These are phyloP conservation scores for Galeopterus variegatus DNA, from an alignment of 2,113 vertebrate genomes.

Conservation along the genomic window DNA sequence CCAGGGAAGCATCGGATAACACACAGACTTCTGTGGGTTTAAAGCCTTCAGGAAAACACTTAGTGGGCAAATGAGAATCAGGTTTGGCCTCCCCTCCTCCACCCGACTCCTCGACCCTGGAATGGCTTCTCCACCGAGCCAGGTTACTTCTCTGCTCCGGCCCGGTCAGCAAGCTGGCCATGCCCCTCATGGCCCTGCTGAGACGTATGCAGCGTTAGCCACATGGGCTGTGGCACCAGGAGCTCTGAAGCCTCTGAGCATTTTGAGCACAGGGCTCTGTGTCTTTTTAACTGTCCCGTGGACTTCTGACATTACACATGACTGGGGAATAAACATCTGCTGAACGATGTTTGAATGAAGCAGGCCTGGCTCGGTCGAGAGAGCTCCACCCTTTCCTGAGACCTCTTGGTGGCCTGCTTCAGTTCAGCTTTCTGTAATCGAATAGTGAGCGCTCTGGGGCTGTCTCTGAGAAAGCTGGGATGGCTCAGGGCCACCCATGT, in stretches of 20 bases:
- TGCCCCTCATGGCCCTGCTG: not conserved
- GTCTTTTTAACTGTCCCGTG: accelerated
- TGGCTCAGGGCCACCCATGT: not conserved
- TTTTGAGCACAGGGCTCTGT: not conserved
- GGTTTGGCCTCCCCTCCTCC: not conserved
- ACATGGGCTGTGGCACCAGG: no score
- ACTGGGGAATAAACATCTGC: not conserved
- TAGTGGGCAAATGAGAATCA: not conserved
- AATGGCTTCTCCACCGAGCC: not conserved
- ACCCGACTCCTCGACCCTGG: not conserved
- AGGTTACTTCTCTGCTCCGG: no score
- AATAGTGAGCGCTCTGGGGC: not conserved
- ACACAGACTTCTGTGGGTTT: no score
- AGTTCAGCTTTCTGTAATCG: not conserved
- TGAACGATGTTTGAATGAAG: not conserved
- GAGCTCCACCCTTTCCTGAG: not conserved
- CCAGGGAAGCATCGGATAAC: not conserved
- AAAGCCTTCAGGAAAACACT: not conserved
- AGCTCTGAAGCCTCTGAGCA: no score
- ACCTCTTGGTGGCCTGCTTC: not conserved
- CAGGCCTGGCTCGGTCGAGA: not conserved
- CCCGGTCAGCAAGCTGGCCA: not conserved
- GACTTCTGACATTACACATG: not conserved
- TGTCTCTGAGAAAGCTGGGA: not conserved
- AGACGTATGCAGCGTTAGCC: not conserved